These are phyloP conservation scores for Pontoporia blainvillei DNA, from an alignment of 2,113 vertebrate species.

Conservation along the genomic window DNA sequence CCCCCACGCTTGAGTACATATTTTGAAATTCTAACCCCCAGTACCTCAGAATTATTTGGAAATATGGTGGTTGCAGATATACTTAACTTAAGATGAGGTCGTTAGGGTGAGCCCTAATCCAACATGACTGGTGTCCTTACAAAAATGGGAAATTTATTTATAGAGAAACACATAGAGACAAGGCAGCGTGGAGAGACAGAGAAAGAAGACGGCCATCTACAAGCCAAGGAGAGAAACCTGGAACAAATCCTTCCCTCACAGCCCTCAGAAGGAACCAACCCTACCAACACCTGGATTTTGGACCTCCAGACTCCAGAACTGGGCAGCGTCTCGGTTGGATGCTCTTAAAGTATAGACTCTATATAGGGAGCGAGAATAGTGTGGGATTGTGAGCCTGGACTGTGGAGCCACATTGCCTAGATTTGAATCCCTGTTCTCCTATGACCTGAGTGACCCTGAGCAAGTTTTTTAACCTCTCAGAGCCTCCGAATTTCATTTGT, in stretches of 20 bases:
- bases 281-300: background rate
- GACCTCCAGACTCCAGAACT: background rate
- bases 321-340: background rate
- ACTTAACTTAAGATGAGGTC: background rate
- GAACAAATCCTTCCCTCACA: background rate
- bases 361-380: background rate
- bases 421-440: background rate
- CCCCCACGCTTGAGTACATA: too few species aligned
- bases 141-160: background rate
- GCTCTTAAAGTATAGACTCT: background rate
- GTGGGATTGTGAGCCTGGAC: background rate
- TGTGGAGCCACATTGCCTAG: background rate
- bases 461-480: background rate
- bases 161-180: background rate
- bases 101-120: background rate
- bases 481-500: background rate
- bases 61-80: background rate
- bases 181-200: background rate
- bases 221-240: background rate
- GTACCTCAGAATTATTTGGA: background rate
- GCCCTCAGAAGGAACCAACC: background rate
- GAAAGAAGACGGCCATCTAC: background rate
- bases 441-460: background rate
- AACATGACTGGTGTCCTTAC: background rate
- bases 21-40: background rate